Evolutionary conservation across 2,113 vertebrate genomes (phyloP).

Genomic region (Gallinago jamesoni): DNA sequence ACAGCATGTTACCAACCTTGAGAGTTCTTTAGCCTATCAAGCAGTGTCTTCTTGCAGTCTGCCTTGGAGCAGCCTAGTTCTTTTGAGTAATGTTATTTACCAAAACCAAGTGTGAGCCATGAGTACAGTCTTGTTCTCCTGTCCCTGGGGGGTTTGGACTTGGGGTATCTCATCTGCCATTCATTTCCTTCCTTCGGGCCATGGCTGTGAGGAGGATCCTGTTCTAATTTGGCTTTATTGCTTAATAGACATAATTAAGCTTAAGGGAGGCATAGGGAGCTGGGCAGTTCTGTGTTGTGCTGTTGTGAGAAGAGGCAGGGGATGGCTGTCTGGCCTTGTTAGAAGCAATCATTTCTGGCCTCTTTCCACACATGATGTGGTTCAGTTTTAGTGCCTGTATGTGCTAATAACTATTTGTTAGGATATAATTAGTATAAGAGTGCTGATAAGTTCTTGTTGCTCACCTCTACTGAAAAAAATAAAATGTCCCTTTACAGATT

Average conservation of each 20-base stretch:
- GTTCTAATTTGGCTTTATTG: neutral
- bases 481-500: neutral
- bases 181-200: neutral
- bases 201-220: neutral
- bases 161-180: neutral
- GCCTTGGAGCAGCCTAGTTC: neutral
- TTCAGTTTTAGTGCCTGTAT: neutral
- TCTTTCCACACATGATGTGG: neutral
- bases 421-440: neutral
- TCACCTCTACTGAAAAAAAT: neutral
- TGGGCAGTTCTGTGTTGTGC: fast-evolving
- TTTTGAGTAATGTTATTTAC: neutral
- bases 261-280: neutral
- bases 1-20: neutral
- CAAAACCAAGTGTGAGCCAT: neutral
- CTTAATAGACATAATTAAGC: neutral
- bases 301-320: neutral
- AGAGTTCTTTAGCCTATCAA: neutral
- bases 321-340: neutral
- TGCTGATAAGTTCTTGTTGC: neutral
- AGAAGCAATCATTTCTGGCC: neutral
- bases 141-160: neutral
- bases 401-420: neutral
- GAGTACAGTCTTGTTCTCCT: neutral
- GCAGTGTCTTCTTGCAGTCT: neutral